A percentile compares a stretch with the other conserved stretches of the same genome.
These are phyloP conservation scores for Achroia grisella DNA, from an alignment of 1,140 invertebrate genomes.

Conservation along the genomic window DNA sequence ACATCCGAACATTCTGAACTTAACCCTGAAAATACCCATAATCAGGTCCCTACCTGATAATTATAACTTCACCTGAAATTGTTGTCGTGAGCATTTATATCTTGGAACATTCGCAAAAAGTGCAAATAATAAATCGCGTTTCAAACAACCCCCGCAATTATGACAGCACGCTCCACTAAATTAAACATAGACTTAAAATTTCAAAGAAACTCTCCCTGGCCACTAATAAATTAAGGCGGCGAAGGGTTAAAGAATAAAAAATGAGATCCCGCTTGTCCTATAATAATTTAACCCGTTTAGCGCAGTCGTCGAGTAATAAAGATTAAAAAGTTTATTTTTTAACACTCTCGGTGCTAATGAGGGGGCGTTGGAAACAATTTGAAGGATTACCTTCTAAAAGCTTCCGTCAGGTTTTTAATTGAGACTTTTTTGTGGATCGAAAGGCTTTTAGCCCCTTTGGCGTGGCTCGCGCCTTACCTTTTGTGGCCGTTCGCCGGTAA, in stretches of 20 bases:
- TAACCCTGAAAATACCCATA: no score
- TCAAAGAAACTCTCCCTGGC: conserved; percentile 44
- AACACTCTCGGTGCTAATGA: conserved; percentile 72
- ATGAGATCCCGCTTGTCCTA: conserved; percentile 53
- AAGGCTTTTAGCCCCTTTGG: conserved; percentile 67
- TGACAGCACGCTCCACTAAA: conserved; percentile 27
- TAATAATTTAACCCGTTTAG: conserved; percentile 72
- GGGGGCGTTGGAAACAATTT: conserved; percentile 72
- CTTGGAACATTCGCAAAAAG: not conserved
- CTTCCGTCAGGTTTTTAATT: conserved; percentile 72
- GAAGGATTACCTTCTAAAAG: conserved; percentile 73
- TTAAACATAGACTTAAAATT: conserved; percentile 38
- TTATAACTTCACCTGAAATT: no score
- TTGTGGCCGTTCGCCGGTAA: conserved; percentile 50
- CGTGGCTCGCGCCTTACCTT: conserved; percentile 48
- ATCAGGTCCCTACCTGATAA: no score
- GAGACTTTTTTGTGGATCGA: conserved; percentile 67
- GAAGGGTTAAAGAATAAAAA: conserved; percentile 64
- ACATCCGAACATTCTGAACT: no score
- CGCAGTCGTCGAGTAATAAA: conserved; percentile 65
- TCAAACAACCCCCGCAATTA: conserved; percentile 27
- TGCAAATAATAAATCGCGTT: conserved; percentile 15
- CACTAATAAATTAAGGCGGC: conserved; percentile 53
- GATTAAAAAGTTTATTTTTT: conserved; percentile 73
- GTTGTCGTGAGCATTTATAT: no score